A percentile compares a stretch with the other conserved stretches of the same genome.
phyloP scores from a whole-genome alignment of 2,888 invertebrate species.

The Agonum fuliginosum region DNA sequence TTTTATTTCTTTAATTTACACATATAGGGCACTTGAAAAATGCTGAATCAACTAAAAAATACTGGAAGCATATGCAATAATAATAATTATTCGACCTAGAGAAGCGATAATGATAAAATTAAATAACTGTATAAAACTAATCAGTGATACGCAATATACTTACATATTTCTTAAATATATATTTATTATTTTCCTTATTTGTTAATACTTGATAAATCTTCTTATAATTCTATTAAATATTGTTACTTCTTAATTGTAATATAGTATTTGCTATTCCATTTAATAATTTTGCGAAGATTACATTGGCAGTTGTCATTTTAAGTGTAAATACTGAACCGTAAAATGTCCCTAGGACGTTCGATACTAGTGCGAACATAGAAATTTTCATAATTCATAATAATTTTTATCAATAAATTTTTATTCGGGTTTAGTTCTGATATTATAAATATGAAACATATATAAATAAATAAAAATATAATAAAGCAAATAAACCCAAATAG shows the following conservation, averaged over 20 bases:
- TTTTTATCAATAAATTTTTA: no score
- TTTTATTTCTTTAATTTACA: not conserved
- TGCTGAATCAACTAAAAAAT: not conserved
- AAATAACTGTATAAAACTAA: slow-evolving; percentile 19
- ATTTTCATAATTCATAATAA: not conserved
- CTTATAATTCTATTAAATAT: slow-evolving; percentile 20
- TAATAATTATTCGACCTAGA: not conserved
- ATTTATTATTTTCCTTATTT: slow-evolving; percentile 15
- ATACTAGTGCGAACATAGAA: not conserved
- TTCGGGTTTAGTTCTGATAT: no score
- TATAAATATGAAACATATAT: no score
- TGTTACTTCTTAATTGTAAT: slow-evolving; percentile 33
- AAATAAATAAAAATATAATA: no score
- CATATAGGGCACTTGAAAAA: not conserved
- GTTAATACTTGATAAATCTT: slow-evolving; percentile 24
- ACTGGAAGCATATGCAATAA: not conserved
- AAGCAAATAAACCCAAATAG: no score
- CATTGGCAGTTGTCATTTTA: slow-evolving; percentile 51
- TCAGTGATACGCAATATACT: slow-evolving; percentile 19
- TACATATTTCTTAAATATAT: slow-evolving; percentile 40
- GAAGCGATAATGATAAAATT: slow-evolving; percentile 29
- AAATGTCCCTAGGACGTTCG: slow-evolving; percentile 34
- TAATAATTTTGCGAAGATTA: slow-evolving; percentile 38
- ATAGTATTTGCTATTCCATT: slow-evolving; percentile 26
- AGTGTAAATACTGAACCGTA: slow-evolving; percentile 33